Evolutionary conservation across 2,113 vertebrate genomes (phyloP), one percentile per base, ranked within the genome.

Genomic region (Neogobius melanostomus): DNA sequence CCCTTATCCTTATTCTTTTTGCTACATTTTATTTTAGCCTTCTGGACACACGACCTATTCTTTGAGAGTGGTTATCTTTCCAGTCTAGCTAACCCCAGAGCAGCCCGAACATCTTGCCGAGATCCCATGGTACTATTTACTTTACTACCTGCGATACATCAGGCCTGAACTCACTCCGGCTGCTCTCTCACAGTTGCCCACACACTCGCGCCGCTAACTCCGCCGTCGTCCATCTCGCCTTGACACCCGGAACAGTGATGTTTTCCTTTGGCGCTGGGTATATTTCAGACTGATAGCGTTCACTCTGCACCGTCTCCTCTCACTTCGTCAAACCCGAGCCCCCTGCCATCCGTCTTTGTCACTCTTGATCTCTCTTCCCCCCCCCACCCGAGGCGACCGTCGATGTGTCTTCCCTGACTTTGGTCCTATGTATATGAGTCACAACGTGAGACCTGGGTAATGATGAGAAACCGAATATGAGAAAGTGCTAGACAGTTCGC

Each of bases 241-340:
- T 83, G 88, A 89, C 88, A 86, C 82, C 81, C 74, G 75, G 75
- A 87, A 78, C 82, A 76, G 85, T 79, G 88, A 86, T 86, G 84
- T 88, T 81, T 85, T 81, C 79, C 81, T 86, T 86, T 81, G 83
- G 77, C 85, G 64, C 28, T 44, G 75, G 71, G 84, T 76, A 80
- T 82, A 84, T 82, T 81, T 86, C 79, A 80, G 75, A 83, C 73
- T 85, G 88, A 88, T 85, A 69, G 81, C 66, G 16, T 45, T 83
- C 82, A 56, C 69, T 81, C 74, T 74, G 62, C 43, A 47, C 15
- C 5, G 60, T 21, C 6, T 21, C 12, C 72, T 65, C 62, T 84
- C 77, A 67, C 86, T 81, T 77, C 66, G 76, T 84, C 81, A 0
- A 60, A 59, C 47, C 54, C 60, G 6, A 15, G 59, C 21, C 43